Base-by-base conservation (phyloP, 2,888 invertebrate species). In the Thera britannica region DNA sequence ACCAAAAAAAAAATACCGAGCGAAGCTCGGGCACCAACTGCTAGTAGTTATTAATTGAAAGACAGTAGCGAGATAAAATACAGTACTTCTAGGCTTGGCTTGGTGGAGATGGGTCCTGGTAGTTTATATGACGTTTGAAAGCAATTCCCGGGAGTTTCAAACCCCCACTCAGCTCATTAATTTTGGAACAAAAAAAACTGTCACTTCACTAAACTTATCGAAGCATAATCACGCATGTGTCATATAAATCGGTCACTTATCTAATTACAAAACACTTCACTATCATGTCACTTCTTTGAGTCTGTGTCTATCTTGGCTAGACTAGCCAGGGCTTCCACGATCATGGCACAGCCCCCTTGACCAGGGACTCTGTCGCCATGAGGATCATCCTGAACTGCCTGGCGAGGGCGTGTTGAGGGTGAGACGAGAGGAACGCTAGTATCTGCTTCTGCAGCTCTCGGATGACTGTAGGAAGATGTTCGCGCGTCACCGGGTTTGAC, bases 391-490 rank as follows among this genome's bases (percentile, higher is more conserved):
- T 95, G 89, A 97, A 95, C 75, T 94, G 95, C 2, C 95, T 91
- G 46, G 94, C 88, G 58, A 96, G 95, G 78, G 95, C 94, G 84
- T 96, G 95, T 62, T 92, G 94, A 0, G 97, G 96, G 85, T 96
- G 95, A 8, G 94, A 89, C 35, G 93, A 82, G 56, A 97, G 95
- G 89, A 96, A 98, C 12, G 94, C 78, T 75, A 95, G 91, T 73
- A 98, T 94, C 86, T 97, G 97, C 82, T 95, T 95, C 83, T 96
- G 95, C 9, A 98, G 94, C 77, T 96, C 96, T 71, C 95, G 94
- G 65, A 98, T 90, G 41, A 98, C 97, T 41, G 94, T 95, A 0
- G 97, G 97, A 80, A 98, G 95, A 89, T 98, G 98, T 81, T 98
- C 98, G 72, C 96, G 95, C 0, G 97, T 97, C 58, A 97, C 95